Evolutionary conservation across 2,888 invertebrate genomes (phyloP), one percentile per base, ranked within the genome.

Genomic region (Cyclophora albipunctata): DNA sequence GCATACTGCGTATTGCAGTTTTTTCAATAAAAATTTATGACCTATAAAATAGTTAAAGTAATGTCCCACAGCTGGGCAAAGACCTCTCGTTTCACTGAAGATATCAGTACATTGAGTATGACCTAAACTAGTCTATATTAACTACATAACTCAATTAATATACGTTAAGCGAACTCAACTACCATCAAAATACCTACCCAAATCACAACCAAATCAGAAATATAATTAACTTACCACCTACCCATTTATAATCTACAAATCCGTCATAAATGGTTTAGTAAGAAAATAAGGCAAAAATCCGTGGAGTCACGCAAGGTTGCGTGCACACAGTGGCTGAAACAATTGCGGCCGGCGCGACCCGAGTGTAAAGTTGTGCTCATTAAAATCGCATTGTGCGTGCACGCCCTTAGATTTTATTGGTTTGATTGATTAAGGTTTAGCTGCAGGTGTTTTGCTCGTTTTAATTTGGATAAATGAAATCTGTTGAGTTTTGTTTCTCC

Each of bases 251-350:
- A 44, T 44, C 49, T 46, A 59, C 64, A 66, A 64, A 66, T 58
- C 50, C 44, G 55, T 50, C 48, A 61, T 62, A 71, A 69, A 67
- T 50, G 49, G 34, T 47, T 35, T 47, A 63, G 55, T 53, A 58
- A 63, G 60, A 54, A 59, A 58, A 69, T 66, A 63, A 66, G 48
- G 45, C 44, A 65, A 71, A 67, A 67, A 65, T 59, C 53, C 50
- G 51, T 47, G 58, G 58, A 51, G 73, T 71, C 87, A 87, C 83
- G 87, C 87, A 74, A 87, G 72, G 75, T 86, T 72, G 86, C 84
- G 84, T 86, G 84, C 71, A 69, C 65, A 72, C 78, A 64, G 77
- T 69, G 75, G 78, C 75, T 60, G 60, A 57, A 57, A 57, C 60
- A 56, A 54, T 56, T 55, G 60, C 57, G 52, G 64, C 62, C 57